Conservation (phyloP, 1,140 invertebrate species). For the Pseudobourletiella spinata region DNA sequence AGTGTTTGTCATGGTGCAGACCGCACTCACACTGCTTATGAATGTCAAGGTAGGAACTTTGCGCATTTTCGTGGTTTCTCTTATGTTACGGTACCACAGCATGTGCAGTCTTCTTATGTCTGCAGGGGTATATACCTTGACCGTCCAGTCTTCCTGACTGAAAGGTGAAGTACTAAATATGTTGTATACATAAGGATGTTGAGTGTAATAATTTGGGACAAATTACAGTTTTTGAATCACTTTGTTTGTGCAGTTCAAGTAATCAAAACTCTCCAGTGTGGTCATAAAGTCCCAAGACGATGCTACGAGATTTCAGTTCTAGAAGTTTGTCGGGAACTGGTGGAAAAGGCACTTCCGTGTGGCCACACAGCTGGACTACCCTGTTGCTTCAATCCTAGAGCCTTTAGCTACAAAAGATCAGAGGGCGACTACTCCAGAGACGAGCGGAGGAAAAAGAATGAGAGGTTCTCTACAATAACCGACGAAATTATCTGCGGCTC, state of each 20-base stretch:
- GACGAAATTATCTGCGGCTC: too few species aligned
- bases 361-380: slow-evolving; percentile 10
- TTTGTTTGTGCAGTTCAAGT: slow-evolving; percentile 22
- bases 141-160: too few species aligned
- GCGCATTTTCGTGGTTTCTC: slow-evolving; percentile 21
- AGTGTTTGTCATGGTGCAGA: background rate
- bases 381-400: slow-evolving; percentile 17
- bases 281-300: too few species aligned
- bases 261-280: slow-evolving; percentile 25
- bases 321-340: slow-evolving; percentile 4
- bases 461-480: too few species aligned
- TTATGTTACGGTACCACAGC: too few species aligned
- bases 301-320: background rate
- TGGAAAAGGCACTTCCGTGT: background rate
- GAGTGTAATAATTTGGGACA: too few species aligned
- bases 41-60: background rate
- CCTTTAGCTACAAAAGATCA: too few species aligned
- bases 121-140: background rate
- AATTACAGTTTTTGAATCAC: slow-evolving; percentile 14
- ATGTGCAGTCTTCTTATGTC: background rate
- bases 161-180: too few species aligned
- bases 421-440: too few species aligned
- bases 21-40: background rate
- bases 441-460: too few species aligned
- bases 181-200: too few species aligned